Base-by-base conservation (phyloP, 2,888 invertebrate genomes). In the Standfussiana lucernea region DNA sequence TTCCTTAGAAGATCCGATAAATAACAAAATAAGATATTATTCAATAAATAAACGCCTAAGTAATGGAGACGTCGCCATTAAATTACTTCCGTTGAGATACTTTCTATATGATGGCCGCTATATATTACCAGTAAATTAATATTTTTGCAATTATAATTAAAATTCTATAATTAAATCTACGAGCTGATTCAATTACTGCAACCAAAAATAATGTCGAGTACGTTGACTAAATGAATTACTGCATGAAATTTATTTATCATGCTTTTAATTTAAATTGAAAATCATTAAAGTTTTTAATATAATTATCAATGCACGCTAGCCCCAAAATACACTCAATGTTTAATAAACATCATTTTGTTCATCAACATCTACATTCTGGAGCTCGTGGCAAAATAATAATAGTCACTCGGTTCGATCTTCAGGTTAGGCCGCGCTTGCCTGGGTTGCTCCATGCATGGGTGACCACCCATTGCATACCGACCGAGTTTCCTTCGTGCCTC, bases 81-180 rank as follows among this genome's bases (percentile, higher is more conserved):
- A 53, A 40, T 40, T 15, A 53, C 32, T 77, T 77, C 21, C 61
- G n/a, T 21, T 61, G 32, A 32, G 18, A 37, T 40, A 45, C 21
- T 79, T 79, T 82, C 65, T 53, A n/a, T 45, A 50, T 21, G n/a
- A 61, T 3, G 4, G 4, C n/a, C 28, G 21, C 5, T 18, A 28
- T 56, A 7, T 53, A 64, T 42, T 37, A 42, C 28, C 2, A 35
- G 15, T 37, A 37, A 53, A 72, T 18, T n/a, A 18, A 35, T 70
- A 21, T 35, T 64, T 62, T 64, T 62, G 28, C 4, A 56, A 13
- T 32, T 21, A 24, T 56, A 74, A 75, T 59, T 35, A 35, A 75
- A 35, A 18, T 10, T 47, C 3, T 18, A 13, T 56, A 18, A 53
- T 28, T 28, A 37, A 28, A 50, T 35, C 1, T 0, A 21, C 4